Evolutionary conservation across 2,888 invertebrate species (phyloP).

Genomic region (Drosophila falleni): DNA sequence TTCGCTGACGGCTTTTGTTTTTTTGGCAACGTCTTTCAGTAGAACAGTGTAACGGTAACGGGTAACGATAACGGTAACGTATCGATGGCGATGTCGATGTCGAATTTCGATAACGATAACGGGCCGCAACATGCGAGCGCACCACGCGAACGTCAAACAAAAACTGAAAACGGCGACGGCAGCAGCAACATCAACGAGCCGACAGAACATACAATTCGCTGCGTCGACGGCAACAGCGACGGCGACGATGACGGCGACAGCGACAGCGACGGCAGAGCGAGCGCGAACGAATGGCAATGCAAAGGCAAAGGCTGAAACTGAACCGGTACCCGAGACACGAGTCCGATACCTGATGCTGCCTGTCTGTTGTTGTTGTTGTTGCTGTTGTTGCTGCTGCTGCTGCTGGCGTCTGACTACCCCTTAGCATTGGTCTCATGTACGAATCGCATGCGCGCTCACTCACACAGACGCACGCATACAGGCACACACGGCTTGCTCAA

Average conservation of each 20-base stretch:
- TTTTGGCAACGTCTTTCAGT: conserved; percentile 38
- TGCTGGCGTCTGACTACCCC: conserved; percentile 49
- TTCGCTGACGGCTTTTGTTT: conserved; percentile 26
- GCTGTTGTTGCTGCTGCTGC: conserved; percentile 17
- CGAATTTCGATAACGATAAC: conserved; percentile 54
- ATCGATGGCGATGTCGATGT: conserved; percentile 36
- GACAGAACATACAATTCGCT: conserved; percentile 40
- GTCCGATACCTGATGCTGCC: conserved; percentile 57
- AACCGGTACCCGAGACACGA: conserved; percentile 48
- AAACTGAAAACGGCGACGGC: conserved; percentile 69
- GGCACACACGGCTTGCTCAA: conserved; percentile 40
- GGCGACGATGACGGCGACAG: conserved; percentile 28
- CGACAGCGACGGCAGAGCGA: conserved; percentile 44
- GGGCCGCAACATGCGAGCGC: conserved; percentile 63
- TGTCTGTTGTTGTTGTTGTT: background rate
- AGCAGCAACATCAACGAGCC: conserved; percentile 54
- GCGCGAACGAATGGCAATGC: conserved; percentile 62
- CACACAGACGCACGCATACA: conserved; percentile 44
- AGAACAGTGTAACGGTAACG: conserved; percentile 14
- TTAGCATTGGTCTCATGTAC: conserved; percentile 40
- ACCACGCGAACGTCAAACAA: conserved; percentile 77
- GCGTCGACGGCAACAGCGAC: conserved; percentile 31
- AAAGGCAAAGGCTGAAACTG: conserved; percentile 63
- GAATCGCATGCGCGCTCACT: conserved; percentile 74
- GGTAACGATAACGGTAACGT: conserved; percentile 37